phyloP scores from a whole-genome alignment of 2,888 invertebrate genomes.

The Andrena praecox region DNA sequence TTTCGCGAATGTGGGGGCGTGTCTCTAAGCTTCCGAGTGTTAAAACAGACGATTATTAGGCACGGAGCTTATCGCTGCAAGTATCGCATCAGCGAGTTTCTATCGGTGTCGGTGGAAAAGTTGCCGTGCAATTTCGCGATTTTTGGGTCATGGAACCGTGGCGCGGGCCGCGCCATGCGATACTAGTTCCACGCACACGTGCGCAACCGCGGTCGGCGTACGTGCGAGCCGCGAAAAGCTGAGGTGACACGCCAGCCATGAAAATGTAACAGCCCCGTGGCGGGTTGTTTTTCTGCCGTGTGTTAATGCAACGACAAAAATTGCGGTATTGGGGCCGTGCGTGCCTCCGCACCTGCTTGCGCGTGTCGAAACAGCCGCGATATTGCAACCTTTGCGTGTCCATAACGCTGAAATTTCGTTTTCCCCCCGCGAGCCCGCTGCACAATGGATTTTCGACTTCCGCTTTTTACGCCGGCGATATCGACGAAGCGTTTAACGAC shows the following conservation, averaged over 20 bases:
- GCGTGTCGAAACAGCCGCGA: conserved; percentile 46
- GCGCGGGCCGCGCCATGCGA: conserved; percentile 12
- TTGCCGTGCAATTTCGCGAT: conserved; percentile 37
- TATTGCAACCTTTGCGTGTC: conserved; percentile 45
- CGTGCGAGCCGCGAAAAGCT: conserved; percentile 45
- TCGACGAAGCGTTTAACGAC: conserved; percentile 54
- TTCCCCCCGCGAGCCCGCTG: conserved; percentile 17
- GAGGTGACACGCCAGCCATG: conserved; percentile 37
- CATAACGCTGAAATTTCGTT: conserved; percentile 56
- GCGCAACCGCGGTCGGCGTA: not conserved
- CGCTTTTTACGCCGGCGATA: conserved; percentile 47
- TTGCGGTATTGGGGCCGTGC: conserved; percentile 42
- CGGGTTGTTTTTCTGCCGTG: conserved; percentile 63
- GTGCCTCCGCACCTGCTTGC: conserved; percentile 43
- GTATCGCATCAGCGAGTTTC: conserved; percentile 9
- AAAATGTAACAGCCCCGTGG: conserved; percentile 42
- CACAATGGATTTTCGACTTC: conserved; percentile 55
- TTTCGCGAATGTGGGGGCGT: too few relatives aligned
- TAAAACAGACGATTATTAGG: too few relatives aligned
- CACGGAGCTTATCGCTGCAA: not conserved
- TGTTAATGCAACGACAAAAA: conserved; percentile 71
- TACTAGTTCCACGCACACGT: not conserved
- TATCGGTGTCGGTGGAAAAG: conserved; percentile 5
- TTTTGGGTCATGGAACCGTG: conserved; percentile 29
- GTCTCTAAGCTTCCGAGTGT: too few relatives aligned